Evolutionary conservation across 2,888 invertebrate genomes (phyloP), one percentile per base, ranked within the genome.

Genomic region (Myopa testacea): DNA sequence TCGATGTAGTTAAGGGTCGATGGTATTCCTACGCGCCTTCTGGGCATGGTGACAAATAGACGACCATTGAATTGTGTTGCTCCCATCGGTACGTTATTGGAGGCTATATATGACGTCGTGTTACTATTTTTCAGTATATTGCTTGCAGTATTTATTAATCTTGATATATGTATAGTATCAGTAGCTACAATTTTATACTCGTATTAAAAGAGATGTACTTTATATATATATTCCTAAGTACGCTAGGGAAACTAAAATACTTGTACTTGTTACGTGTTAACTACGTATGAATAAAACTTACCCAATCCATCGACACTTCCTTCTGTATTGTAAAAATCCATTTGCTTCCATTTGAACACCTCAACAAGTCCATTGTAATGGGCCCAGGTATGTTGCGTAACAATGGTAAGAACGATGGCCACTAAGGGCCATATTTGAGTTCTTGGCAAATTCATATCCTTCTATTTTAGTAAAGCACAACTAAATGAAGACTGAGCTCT

Each of bases 41-140:
- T 90, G 0, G 96, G 95, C 58, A 95, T 90, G 0, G 95, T 93
- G 4, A 95, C 87, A 82, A 95, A 94, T 4, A 95, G 84, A 81
- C 93, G 92, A 81, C 93, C 91, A 0, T 85, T 85, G 52, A 83
- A 87, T 62, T 87, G 87, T 3, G 85, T 87, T 0, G 81, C 88
- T 7, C 90, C 89, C 87, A 88, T 88, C 0, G 89, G 89, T 6
- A 89, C 85, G 84, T 89, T 89, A 69, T 88, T 88, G 78, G 88
- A 88, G 14, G 88, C 83, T 62, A 87, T 85, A 74, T 88, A 89
- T 0, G 68, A 45, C 8, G 60, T 3, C 14, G 7, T 38, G 19
- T 73, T 38, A n/a, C 19, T 75, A 19, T 19, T n/a, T 26, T 26
- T 19, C 7, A 3, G 1, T n/a, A 0, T 0, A 58, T 68, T 68